A percentile compares a stretch with the other conserved stretches of the same genome.
Conservation (phyloP, 2,113 vertebrate species). For the Microcebus ravelobensis region DNA sequence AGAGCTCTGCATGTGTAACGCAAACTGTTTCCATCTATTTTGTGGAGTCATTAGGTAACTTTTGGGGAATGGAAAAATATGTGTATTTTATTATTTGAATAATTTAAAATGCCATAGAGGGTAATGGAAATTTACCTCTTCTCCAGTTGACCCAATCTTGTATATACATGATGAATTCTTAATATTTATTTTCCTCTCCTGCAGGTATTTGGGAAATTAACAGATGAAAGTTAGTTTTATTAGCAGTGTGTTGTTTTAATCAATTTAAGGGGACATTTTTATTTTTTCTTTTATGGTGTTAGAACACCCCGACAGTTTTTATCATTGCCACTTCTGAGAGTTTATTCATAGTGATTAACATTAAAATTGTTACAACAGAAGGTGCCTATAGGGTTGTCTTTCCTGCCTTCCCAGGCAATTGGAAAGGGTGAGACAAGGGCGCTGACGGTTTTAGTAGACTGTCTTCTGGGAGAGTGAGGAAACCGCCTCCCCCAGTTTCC, state of each 20-base stretch:
- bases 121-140: neutral
- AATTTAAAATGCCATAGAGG: neutral
- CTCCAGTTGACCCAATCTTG: neutral
- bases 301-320: neutral
- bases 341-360: neutral
- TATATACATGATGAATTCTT: neutral
- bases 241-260: neutral
- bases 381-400: neutral
- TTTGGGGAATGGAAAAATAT: neutral
- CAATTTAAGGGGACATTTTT: neutral
- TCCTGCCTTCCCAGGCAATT: neutral
- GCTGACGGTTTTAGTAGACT: accelerated
- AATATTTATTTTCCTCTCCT: neutral
- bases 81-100: neutral
- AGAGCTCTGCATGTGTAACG: neutral
- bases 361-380: neutral
- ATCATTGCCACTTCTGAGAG: neutral
- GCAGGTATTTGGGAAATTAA: neutral
- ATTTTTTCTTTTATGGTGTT: neutral
- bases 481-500: neutral
- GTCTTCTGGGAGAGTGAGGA: too few relatives aligned
- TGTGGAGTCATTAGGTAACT: neutral
- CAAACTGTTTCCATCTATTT: neutral
- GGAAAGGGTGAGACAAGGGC: neutral
- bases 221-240: neutral